These are phyloP conservation scores for Ephestia elutella DNA, from an alignment of 1,140 invertebrate genomes.

Conservation along the genomic window DNA sequence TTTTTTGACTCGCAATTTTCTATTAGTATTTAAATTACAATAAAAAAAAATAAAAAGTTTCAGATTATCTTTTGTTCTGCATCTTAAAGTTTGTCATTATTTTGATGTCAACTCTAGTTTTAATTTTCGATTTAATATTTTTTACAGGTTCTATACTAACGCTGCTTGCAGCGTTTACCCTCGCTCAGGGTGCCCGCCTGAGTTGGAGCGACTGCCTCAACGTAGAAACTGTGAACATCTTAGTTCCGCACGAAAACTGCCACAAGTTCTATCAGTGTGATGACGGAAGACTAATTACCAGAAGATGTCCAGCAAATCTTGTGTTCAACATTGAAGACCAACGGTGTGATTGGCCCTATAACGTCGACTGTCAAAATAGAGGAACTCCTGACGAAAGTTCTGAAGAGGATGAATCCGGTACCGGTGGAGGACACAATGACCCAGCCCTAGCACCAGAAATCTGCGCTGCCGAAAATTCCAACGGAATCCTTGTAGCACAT, in stretches of 20 bases:
- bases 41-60: too few species aligned
- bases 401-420: not conserved
- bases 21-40: too few species aligned
- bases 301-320: conserved; percentile 14
- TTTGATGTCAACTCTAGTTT: too few species aligned
- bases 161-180: conserved; percentile 39
- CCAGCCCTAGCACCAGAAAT: conserved; percentile 29
- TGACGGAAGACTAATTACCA: conserved; percentile 18
- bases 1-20: too few species aligned
- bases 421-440: conserved; percentile 10
- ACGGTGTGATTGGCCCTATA: conserved; percentile 24
- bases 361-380: conserved; percentile 25
- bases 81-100: too few species aligned
- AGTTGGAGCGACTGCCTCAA: not conserved
- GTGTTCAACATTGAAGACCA: conserved; percentile 17
- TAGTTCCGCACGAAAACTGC: conserved; percentile 27
- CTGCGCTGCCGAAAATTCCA: conserved; percentile 24
- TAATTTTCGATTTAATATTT: not conserved
- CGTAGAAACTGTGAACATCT: conserved; percentile 12
- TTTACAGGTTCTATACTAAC: conserved; percentile 33
- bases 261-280: conserved; percentile 30
- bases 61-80: too few species aligned
- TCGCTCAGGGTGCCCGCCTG: conserved; percentile 19
- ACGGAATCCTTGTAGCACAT: conserved; percentile 26
- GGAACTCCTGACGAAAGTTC: conserved; percentile 4